Base-by-base conservation (phyloP, 2,888 invertebrate genomes). In the Leptarthrus brevirostris region DNA sequence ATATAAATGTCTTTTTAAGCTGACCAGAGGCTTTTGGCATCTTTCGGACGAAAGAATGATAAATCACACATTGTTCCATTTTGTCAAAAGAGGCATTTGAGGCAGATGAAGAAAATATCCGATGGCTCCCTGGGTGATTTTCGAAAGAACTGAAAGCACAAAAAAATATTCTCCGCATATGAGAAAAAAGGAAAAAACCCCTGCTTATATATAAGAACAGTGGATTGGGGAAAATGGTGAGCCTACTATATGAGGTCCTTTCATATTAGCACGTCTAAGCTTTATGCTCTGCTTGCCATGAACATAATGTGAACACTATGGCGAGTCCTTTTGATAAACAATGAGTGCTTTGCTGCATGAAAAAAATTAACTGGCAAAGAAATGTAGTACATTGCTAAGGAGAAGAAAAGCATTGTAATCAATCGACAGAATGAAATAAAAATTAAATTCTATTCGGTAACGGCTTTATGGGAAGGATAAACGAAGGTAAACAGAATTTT, bases 201-300 rank as follows among this genome's bases (percentile, higher is more conserved):
- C 18, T 26, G 6, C 18, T 40, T n/a, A n/a, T 40, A 10, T 64
- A 64, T 30, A 64, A 34, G 34, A 44, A 18, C 6, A 40, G n/a
- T 4, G 61, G 20, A n/a, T 22, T 18, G 40, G 5, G 44, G n/a
- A 40, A 69, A 49, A 49, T 3, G 0, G 52, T 49, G 20, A 5
- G 26, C 34, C 34, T 24, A 12, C 8, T n/a, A 52, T 69, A 34
- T 30, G 52, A 22, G 34, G 20, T 20, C 14, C n/a, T 49, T 69
- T 69, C 52, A 69, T 69, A 69, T 69, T 69, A 52, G 69, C 69
- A 69, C 69, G 52, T 69, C 69, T 52, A 52, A 52, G 34, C 22
- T 69, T 69, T 49, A 69, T 69, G 69, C 52, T 30, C 34, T 52
- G 69, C 40, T 69, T 69, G 18, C 26, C 47, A 47, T 16, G 26